A percentile compares a stretch with the other conserved stretches of the same genome.
Conservation (phyloP, 2,113 vertebrate genomes). For the Rhagologus leucostigma region DNA sequence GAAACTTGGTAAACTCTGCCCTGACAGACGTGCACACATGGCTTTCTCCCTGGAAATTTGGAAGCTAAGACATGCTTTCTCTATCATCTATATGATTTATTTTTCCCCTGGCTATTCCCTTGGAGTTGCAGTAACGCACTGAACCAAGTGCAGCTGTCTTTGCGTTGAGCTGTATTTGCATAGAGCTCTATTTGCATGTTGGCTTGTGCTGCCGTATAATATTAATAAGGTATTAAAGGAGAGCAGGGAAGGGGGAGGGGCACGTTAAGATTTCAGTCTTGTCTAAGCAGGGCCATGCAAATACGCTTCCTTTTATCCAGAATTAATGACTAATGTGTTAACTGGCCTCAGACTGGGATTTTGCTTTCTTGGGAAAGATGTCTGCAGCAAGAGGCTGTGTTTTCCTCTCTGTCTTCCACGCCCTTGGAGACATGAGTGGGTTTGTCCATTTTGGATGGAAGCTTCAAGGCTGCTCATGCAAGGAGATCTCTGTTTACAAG, state of each 20-base stretch:
- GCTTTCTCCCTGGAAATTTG: constrained; percentile 22
- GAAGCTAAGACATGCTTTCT: constrained; percentile 18
- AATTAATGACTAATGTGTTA: constrained; percentile 19
- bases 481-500: not conserved
- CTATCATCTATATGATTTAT: constrained; percentile 3
- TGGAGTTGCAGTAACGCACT: not conserved
- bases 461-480: not conserved
- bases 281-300: constrained; percentile 25
- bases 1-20: constrained; percentile 16
- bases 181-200: constrained; percentile 44
- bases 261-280: constrained; percentile 6
- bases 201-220: constrained; percentile 10
- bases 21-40: not conserved
- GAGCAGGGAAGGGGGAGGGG: constrained; percentile 6
- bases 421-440: not conserved
- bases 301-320: constrained; percentile 46
- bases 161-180: constrained; percentile 8
- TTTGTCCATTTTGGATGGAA: not conserved
- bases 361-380: not conserved
- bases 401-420: not conserved
- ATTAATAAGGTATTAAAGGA: constrained; percentile 57
- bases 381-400: not conserved
- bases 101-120: constrained; percentile 27
- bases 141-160: constrained; percentile 33
- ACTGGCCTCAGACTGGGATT: not conserved